A percentile compares a stretch with the other conserved stretches of the same genome.
Evolutionary conservation across 2,797 vertebrate genomes (phyloP).

Genomic region (Amblyraja radiata): DNA sequence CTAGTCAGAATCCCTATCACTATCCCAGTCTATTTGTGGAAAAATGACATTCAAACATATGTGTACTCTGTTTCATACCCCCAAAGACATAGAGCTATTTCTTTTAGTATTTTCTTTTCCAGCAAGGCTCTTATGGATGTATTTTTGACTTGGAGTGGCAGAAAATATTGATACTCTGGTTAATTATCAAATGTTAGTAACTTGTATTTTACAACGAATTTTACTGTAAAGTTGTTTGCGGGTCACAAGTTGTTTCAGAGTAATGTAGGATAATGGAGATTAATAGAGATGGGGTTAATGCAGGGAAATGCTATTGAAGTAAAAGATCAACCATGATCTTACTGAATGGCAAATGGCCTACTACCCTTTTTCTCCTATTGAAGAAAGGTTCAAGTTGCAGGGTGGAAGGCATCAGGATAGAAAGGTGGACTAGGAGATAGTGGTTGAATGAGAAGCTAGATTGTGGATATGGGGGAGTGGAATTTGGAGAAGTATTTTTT

Average conservation of each 20-base stretch:
- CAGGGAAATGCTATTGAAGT: no score
- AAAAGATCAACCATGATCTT: no score
- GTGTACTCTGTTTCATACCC: no score
- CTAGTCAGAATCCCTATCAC: no score
- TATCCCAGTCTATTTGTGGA: not conserved
- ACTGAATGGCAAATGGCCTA: no score
- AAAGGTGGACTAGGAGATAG: not conserved
- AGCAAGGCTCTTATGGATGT: not conserved
- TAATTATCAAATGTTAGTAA: not conserved
- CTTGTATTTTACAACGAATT: not conserved
- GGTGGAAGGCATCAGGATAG: not conserved
- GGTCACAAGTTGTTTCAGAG: not conserved
- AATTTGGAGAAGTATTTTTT: not conserved
- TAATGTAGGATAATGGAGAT: not conserved
- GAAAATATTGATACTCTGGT: not conserved
- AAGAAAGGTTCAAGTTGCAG: not conserved
- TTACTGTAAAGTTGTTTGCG: not conserved
- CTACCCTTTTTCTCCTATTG: no score
- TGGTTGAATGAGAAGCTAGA: not conserved
- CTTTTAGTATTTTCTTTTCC: not conserved
- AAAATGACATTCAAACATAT: not conserved
- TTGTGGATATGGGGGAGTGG: not conserved
- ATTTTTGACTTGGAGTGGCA: not conserved
- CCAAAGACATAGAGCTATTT: not conserved
- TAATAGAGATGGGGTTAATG: no score